Conservation (phyloP, 2,888 invertebrate genomes). For the Liposcelis brunnea region DNA sequence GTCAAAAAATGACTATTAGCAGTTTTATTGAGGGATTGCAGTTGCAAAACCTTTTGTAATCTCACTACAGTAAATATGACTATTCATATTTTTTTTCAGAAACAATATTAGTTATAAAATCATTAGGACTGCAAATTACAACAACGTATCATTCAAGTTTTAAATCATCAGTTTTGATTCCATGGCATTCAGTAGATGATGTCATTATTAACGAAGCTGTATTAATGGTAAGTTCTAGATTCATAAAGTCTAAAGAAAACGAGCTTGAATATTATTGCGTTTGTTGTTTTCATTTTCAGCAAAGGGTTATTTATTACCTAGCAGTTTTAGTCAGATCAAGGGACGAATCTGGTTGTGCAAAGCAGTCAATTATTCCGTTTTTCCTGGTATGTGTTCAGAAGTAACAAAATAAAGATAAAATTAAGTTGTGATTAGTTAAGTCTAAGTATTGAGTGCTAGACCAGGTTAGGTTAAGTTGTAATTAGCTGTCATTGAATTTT, state of each 20-base stretch:
- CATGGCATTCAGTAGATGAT: constrained; percentile 2
- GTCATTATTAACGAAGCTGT: constrained; percentile 4
- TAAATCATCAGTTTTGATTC: neutral
- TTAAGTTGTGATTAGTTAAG: too few species aligned
- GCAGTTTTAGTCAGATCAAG: neutral
- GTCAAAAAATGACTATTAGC: too few species aligned
- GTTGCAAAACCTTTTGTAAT: too few species aligned
- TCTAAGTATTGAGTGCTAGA: too few species aligned
- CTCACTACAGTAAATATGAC: too few species aligned
- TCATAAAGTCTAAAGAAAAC: too few species aligned
- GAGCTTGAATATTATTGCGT: too few species aligned
- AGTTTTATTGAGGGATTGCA: too few species aligned
- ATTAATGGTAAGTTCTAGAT: neutral
- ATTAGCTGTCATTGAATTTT: too few species aligned
- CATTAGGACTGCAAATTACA: constrained; percentile 2
- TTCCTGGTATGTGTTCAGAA: neutral
- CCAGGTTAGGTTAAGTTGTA: too few species aligned
- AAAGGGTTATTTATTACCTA: neutral
- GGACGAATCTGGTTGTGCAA: neutral
- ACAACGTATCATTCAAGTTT: neutral
- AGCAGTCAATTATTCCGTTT: neutral
- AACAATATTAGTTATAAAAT: neutral
- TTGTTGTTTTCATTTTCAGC: neutral
- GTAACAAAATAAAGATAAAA: too few species aligned
- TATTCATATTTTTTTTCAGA: constrained; percentile 6